These are phyloP conservation scores for Lamellibrachia satsuma DNA, from an alignment of 2,888 invertebrate genomes.

Conservation along the genomic window DNA sequence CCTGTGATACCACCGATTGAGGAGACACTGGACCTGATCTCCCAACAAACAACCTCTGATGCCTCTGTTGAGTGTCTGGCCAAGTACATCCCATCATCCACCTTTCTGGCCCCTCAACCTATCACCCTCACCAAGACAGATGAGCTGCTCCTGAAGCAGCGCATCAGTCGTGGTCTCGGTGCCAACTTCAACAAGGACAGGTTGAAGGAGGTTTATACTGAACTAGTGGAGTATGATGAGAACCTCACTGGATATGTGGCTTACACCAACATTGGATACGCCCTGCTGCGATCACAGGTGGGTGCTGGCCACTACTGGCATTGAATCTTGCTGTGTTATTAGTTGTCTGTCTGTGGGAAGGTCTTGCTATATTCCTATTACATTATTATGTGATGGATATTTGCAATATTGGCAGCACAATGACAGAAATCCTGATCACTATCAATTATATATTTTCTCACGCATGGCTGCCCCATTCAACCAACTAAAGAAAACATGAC, in stretches of 20 bases:
- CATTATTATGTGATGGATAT: too few species aligned
- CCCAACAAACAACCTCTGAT: not conserved
- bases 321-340: not conserved
- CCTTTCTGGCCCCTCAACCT: not conserved
- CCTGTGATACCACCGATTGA: not conserved
- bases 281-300: not conserved
- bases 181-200: not conserved
- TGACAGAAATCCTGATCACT: too few species aligned
- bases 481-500: too few species aligned
- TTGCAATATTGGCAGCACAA: too few species aligned
- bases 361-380: too few species aligned
- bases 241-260: not conserved
- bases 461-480: too few species aligned
- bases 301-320: not conserved
- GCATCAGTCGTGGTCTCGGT: not conserved
- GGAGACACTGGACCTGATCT: not conserved
- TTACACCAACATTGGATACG: not conserved
- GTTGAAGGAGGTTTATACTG: not conserved
- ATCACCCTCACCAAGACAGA: not conserved
- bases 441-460: too few species aligned
- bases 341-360: too few species aligned
- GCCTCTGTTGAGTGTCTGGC: not conserved
- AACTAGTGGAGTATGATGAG: not conserved
- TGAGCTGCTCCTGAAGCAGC: not conserved
- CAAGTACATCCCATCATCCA: not conserved